Evolutionary conservation across 2,888 invertebrate genomes (phyloP), one percentile per base, ranked within the genome.

Genomic region (Callimorpha dominula): DNA sequence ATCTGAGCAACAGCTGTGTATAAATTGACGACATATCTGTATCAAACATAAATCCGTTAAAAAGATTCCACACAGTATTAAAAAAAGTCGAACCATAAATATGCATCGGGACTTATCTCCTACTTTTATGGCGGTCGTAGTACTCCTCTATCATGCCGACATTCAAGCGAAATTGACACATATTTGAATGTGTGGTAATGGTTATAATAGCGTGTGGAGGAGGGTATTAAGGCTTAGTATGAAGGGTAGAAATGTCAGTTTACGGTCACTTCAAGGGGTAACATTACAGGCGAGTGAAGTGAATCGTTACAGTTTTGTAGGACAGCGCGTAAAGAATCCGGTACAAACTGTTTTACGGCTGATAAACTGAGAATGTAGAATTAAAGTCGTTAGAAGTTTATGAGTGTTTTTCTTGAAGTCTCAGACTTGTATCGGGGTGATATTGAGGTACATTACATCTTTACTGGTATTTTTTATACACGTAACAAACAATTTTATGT

Each of bases 211-310:
- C 71, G 4, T 81, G 75, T 52, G 14, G 42, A 15, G 42, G 40
- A 50, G 17, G 20, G 68, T 65, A 75, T 81, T 78, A 74, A 80
- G 74, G 76, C 73, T 73, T 74, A 73, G 73, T 73, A 60, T 65
- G 65, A 68, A 73, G 73, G 76, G 76, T 60, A 73, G 71, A 81
- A 50, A 71, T 80, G 80, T 78, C 80, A 80, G 84, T 88, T 88
- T 84, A 88, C 81, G 83, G 81, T 85, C 83, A 85, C 74, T 82
- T 81, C 74, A 79, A 80, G 74, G 79, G 72, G 76, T 80, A 71
- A 77, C 74, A 76, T 80, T 76, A 77, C 54, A 70, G 72, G 71
- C 11, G 64, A 75, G 73, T 75, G 72, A 70, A 64, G 60, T 49
- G 57, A 42, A 63, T 49, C 68, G 69, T 72, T 71, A 72, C 70